Conservation (phyloP, 1,140 invertebrate species). For the Camponotus vicinus region DNA sequence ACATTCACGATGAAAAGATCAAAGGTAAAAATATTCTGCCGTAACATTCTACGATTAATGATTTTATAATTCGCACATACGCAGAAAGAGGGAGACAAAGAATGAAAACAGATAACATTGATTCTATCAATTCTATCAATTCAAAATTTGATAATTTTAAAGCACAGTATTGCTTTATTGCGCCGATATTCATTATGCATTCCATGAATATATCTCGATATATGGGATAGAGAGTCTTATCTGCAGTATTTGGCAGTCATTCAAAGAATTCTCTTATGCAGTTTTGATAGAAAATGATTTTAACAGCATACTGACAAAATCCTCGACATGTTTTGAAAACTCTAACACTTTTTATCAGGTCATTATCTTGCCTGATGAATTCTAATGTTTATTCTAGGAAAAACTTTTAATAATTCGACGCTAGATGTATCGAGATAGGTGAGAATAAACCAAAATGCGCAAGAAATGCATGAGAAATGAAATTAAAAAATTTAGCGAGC, state of each 20-base stretch:
- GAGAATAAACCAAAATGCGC: background rate
- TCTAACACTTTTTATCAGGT: background rate
- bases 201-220: conserved; percentile 36
- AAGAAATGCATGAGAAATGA: background rate
- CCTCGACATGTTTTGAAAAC: conserved; percentile 29
- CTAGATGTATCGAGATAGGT: background rate
- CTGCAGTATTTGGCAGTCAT: background rate
- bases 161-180: background rate
- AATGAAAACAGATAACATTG: background rate
- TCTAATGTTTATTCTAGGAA: background rate
- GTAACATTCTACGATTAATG: background rate
- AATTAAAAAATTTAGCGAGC: background rate
- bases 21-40: background rate
- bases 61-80: background rate
- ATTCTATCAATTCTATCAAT: background rate
- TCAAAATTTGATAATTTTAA: background rate
- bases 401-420: background rate
- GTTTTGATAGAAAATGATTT: conserved; percentile 21
- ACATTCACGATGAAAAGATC: background rate
- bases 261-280: conserved; percentile 43
- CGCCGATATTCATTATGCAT: background rate
- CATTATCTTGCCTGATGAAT: no score
- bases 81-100: background rate
- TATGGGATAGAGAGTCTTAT: background rate
- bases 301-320: conserved; percentile 46